These are phyloP conservation scores for Phyto melanocephala DNA, from an alignment of 2,888 invertebrate species.

Conservation along the genomic window DNA sequence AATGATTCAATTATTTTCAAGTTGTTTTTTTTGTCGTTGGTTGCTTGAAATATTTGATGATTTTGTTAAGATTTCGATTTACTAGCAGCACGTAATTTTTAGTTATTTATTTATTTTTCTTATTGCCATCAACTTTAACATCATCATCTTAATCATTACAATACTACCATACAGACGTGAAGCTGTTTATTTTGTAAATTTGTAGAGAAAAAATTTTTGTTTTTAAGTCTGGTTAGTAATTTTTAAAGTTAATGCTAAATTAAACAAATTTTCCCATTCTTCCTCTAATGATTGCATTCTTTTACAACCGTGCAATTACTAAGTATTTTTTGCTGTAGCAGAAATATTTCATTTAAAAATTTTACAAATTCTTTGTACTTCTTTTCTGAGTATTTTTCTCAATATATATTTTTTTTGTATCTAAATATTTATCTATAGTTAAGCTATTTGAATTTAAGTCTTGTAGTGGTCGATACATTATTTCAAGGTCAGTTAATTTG, in stretches of 20 bases:
- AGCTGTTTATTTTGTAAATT: background rate
- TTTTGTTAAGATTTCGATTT: constrained; percentile 27
- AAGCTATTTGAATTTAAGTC: background rate
- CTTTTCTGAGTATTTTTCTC: constrained; percentile 25
- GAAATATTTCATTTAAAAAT: background rate
- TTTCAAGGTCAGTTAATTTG: constrained; percentile 47
- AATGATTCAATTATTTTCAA: constrained; percentile 51
- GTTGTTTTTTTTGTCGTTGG: constrained; percentile 12
- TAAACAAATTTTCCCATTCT: background rate
- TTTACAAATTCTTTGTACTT: background rate
- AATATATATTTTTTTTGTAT: background rate
- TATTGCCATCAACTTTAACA: constrained; percentile 18
- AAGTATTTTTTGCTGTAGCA: background rate
- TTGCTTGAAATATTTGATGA: background rate
- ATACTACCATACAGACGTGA: background rate
- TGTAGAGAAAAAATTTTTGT: background rate
- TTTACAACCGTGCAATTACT: background rate
- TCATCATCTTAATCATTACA: background rate
- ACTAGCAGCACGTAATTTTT: constrained; percentile 17
- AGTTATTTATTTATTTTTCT: background rate
- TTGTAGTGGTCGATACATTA: constrained; percentile 37
- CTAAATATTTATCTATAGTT: background rate
- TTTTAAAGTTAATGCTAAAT: background rate
- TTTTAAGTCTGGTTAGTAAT: background rate
- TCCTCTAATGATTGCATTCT: background rate